These are phyloP conservation scores for Rhinichthys klamathensis DNA, from an alignment of 2,113 vertebrate species.

Conservation along the genomic window DNA sequence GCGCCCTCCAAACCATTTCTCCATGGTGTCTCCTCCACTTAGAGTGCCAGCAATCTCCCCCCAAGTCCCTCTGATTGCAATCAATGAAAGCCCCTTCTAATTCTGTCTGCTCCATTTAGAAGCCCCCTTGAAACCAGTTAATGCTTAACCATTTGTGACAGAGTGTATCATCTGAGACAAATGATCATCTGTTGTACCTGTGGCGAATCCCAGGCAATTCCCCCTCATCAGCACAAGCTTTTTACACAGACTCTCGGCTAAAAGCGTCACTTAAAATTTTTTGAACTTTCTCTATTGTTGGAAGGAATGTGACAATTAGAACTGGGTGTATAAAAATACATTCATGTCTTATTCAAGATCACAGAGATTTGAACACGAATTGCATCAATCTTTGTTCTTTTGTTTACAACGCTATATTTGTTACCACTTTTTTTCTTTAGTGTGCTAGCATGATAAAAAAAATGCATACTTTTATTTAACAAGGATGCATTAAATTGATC, in stretches of 20 bases:
- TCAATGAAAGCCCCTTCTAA: conserved; percentile 62
- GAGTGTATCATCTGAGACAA: conserved; percentile 54
- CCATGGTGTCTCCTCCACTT: conserved; percentile 52
- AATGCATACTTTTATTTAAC: not conserved
- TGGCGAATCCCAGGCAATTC: conserved; percentile 34
- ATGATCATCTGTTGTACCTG: conserved; percentile 46
- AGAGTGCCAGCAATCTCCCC: conserved; percentile 44
- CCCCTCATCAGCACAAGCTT: conserved; percentile 15
- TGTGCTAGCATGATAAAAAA: not conserved
- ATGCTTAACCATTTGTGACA: conserved; percentile 58
- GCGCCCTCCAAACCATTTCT: conserved; percentile 52
- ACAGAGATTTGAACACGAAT: not conserved
- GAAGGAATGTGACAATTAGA: not conserved
- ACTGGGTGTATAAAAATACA: not conserved
- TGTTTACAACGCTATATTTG: not conserved
- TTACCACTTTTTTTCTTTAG: not conserved
- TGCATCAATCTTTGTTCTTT: not conserved
- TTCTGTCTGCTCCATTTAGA: conserved; percentile 55
- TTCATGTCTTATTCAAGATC: conserved; percentile 2
- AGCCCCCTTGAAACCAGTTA: conserved; percentile 51
- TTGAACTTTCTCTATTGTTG: not conserved
- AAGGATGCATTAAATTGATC: not conserved
- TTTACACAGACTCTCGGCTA: not conserved
- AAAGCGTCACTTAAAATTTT: not conserved
- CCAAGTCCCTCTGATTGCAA: conserved; percentile 63